Percentiles rank a stretch among this genome's conserved stretches.
phyloP scores from a whole-genome alignment of 2,888 invertebrate genomes.

The Watsonalla cultraria region DNA sequence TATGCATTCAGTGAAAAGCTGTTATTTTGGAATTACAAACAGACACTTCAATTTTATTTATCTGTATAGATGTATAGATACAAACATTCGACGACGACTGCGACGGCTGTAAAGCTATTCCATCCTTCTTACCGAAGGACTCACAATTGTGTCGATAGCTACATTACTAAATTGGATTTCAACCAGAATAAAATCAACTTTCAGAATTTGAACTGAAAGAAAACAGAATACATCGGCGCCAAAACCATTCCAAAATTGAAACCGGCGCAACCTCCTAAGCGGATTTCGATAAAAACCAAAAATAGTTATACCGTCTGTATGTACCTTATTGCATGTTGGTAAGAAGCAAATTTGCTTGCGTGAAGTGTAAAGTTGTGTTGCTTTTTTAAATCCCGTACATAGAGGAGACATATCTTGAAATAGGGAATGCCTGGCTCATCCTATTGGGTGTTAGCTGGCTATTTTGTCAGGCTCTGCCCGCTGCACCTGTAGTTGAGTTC shows the following conservation, averaged over 20 bases:
- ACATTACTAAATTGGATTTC: constrained; percentile 15
- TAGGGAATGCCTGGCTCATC: constrained; percentile 54
- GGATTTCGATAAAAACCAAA: constrained; percentile 48
- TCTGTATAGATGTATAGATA: too few species aligned
- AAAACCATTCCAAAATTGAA: constrained; percentile 68
- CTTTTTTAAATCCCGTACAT: constrained; percentile 43
- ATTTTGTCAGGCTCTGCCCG: not conserved
- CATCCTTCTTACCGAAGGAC: too few species aligned
- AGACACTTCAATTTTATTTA: too few species aligned
- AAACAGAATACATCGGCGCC: constrained; percentile 42
- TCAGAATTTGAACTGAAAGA: constrained; percentile 15
- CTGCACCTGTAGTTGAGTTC: not conserved
- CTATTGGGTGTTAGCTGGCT: constrained; percentile 34
- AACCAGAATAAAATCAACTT: constrained; percentile 23
- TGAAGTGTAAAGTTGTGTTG: constrained; percentile 3
- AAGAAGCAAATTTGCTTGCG: constrained; percentile 21
- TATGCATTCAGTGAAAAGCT: too few species aligned
- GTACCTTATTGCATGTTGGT: constrained; percentile 9
- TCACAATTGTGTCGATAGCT: too few species aligned
- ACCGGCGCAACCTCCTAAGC: constrained; percentile 55
- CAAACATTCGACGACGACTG: too few species aligned
- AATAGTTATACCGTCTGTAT: constrained; percentile 11
- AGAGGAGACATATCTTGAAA: constrained; percentile 61
- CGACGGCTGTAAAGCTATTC: too few species aligned
- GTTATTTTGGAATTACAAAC: too few species aligned